These are phyloP conservation scores for Sebastes matsubarae DNA, from an alignment of 2,797 vertebrate genomes.

Conservation along the genomic window DNA sequence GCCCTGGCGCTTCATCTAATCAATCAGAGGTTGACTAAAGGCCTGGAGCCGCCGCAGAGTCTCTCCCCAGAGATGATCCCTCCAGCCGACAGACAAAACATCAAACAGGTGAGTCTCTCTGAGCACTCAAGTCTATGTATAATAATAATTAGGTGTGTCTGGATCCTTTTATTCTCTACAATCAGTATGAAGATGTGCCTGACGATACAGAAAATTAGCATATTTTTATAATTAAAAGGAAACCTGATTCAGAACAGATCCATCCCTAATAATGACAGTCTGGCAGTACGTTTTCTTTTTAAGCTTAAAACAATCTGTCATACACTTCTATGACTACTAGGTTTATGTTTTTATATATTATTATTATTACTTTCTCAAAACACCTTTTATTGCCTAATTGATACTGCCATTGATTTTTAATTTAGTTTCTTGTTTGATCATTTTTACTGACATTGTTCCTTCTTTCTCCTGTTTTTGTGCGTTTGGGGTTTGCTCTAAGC, in stretches of 20 bases:
- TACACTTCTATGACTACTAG: not conserved
- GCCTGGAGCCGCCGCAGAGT: conserved; percentile 91
- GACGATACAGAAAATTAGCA: not conserved
- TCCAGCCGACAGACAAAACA: conserved; percentile 88
- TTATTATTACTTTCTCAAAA: no score
- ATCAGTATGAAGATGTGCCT: not conserved
- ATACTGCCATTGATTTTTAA: not conserved
- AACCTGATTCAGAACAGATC: not conserved
- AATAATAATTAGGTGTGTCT: not conserved
- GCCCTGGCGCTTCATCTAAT: conserved; percentile 96
- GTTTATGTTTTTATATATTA: not conserved
- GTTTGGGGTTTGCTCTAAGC: not conserved
- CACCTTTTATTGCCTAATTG: no score
- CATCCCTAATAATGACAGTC: not conserved
- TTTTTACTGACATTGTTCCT: not conserved
- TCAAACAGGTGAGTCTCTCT: conserved; percentile 78
- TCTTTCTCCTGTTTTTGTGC: not conserved
- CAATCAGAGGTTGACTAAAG: conserved; percentile 93
- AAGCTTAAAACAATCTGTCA: not conserved
- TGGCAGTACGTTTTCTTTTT: not conserved
- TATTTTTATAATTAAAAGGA: not conserved
- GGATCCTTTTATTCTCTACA: not conserved
- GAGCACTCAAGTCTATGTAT: not conserved
- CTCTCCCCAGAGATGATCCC: conserved; percentile 96
- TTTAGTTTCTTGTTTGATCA: not conserved